Percentiles rank a stretch among this genome's conserved stretches.
These are phyloP conservation scores for Acanthaster planci DNA, from an alignment of 35 echinoderm and acorn worm genomes.

Conservation along the genomic window DNA sequence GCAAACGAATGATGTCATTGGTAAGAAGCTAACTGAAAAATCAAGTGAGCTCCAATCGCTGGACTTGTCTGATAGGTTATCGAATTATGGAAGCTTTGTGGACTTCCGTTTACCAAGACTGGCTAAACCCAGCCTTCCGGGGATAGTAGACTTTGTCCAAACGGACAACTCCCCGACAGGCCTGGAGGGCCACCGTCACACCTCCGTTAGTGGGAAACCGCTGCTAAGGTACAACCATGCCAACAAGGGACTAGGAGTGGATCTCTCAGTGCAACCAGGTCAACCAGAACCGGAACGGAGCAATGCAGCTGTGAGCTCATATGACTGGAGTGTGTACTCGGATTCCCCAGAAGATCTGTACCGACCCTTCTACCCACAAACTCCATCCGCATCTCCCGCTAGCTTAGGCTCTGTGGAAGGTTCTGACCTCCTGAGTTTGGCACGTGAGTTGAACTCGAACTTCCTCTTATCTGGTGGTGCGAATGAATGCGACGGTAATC, in stretches of 20 bases:
- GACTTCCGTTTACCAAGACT: neutral
- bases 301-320: neutral
- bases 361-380: neutral
- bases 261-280: neutral
- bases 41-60: no score
- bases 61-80: no score
- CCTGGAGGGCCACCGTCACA: no score
- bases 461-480: neutral
- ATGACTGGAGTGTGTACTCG: neutral
- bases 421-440: neutral
- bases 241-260: conserved; percentile 3
- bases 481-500: no score
- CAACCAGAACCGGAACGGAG: neutral
- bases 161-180: no score
- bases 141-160: no score
- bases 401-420: neutral
- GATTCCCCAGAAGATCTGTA: neutral
- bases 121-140: no score
- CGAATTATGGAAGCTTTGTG: neutral
- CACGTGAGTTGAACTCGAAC: neutral
- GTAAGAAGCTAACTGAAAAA: no score
- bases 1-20: neutral
- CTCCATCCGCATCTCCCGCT: neutral
- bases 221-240: conserved; percentile 29
- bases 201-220: neutral